phyloP scores from a whole-genome alignment of 2,888 invertebrate species.

The Hedya salicella region DNA sequence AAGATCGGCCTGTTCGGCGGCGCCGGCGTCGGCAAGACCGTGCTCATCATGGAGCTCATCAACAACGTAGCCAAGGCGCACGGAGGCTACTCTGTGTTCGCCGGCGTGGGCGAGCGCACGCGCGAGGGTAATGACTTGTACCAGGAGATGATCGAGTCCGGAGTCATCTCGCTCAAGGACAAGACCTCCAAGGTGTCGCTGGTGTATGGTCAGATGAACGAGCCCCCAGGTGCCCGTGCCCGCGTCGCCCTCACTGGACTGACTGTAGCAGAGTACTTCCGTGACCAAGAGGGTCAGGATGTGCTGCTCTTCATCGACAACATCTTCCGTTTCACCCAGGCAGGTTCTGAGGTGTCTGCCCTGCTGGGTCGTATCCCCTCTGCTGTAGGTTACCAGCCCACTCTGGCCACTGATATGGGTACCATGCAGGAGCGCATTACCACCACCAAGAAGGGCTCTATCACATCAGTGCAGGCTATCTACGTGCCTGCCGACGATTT shows the following conservation, averaged over 20 bases:
- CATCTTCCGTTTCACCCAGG: slow-evolving; percentile 97
- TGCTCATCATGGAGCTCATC: slow-evolving; percentile 98
- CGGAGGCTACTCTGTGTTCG: slow-evolving; percentile 98
- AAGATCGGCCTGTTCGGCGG: slow-evolving; percentile 98
- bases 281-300: slow-evolving; percentile 97
- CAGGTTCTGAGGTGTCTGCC: slow-evolving; percentile 96
- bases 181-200: slow-evolving; percentile 96
- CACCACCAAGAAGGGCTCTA: slow-evolving; percentile 95
- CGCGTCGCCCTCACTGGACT: slow-evolving; percentile 97
- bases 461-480: slow-evolving; percentile 94
- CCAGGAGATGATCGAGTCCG: slow-evolving; percentile 98
- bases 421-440: slow-evolving; percentile 99
- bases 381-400: slow-evolving; percentile 98
- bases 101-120: slow-evolving; percentile 98
- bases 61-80: slow-evolving; percentile 98
- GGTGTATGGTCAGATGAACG: slow-evolving; percentile 99
- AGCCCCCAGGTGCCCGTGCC: slow-evolving; percentile 97
- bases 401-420: slow-evolving; percentile 99
- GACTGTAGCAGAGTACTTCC: slow-evolving; percentile 97
- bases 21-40: slow-evolving; percentile 98
- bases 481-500: slow-evolving; percentile 98
- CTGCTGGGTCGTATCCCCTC: slow-evolving; percentile 97
- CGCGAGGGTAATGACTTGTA: slow-evolving; percentile 98
- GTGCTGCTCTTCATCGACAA: slow-evolving; percentile 98
- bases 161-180: slow-evolving; percentile 95